These are phyloP conservation scores for Pungitius pungitius DNA, from an alignment of 2,113 vertebrate genomes.

Conservation along the genomic window DNA sequence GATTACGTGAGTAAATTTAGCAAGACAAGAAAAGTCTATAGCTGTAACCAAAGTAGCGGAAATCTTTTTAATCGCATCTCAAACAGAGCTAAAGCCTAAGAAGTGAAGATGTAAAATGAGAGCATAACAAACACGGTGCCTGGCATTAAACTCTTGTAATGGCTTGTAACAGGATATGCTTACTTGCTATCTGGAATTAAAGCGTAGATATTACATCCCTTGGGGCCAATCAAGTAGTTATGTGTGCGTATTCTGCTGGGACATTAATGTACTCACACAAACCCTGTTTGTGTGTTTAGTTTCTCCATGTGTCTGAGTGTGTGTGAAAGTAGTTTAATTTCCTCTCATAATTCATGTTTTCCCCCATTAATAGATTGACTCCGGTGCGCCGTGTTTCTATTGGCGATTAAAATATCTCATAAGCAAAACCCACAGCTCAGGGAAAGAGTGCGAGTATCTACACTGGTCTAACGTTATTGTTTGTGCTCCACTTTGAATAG, in stretches of 20 bases:
- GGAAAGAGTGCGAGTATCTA: slow-evolving; percentile 28
- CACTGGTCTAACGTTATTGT: slow-evolving; percentile 46
- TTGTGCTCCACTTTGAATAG: slow-evolving; percentile 56
- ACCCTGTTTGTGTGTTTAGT: slow-evolving; percentile 26
- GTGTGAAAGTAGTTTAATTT: slow-evolving; percentile 60
- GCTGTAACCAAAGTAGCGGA: slow-evolving; percentile 40
- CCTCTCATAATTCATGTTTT: slow-evolving; percentile 61
- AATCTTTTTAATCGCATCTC: slow-evolving; percentile 57
- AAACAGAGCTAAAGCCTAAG: slow-evolving; percentile 42
- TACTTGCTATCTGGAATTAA: slow-evolving; percentile 71
- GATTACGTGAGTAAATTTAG: slow-evolving; percentile 41
- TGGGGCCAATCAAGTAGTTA: slow-evolving; percentile 70
- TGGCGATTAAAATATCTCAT: slow-evolving; percentile 64
- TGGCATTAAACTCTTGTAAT: slow-evolving; percentile 70
- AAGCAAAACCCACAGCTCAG: slow-evolving; percentile 57
- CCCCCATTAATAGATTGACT: slow-evolving; percentile 61
- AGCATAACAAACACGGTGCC: slow-evolving; percentile 60
- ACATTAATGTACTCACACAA: slow-evolving; percentile 47
- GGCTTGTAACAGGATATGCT: slow-evolving; percentile 74
- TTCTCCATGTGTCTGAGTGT: slow-evolving; percentile 8
- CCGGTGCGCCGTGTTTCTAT: slow-evolving; percentile 32
- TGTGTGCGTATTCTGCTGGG: slow-evolving; percentile 57
- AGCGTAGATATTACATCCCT: slow-evolving; percentile 68
- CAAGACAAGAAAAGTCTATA: slow-evolving; percentile 29
- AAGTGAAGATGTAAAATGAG: slow-evolving; percentile 39